phyloP scores from a whole-genome alignment of 2,113 vertebrate genomes.

The Mohoua ochrocephala region DNA sequence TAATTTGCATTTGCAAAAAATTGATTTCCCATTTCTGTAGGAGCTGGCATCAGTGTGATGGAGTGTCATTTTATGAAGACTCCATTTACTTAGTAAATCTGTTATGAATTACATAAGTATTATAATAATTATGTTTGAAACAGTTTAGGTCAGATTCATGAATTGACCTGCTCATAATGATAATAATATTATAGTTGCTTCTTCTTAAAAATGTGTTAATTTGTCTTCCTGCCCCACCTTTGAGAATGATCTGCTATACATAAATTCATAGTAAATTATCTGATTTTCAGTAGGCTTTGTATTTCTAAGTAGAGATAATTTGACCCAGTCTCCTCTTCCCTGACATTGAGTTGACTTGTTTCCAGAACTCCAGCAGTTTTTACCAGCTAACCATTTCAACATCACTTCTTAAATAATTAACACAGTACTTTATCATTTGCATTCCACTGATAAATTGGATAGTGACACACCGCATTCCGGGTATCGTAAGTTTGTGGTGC shows the following conservation, averaged over 20 bases:
- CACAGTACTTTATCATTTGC: constrained; percentile 28
- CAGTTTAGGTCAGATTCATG: not conserved
- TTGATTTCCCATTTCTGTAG: not conserved
- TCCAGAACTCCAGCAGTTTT: not conserved
- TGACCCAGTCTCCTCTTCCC: not conserved
- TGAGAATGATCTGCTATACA: not conserved
- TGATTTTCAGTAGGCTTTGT: not conserved
- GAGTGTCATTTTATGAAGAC: not conserved
- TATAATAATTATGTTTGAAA: not conserved
- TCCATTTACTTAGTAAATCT: constrained; percentile 12
- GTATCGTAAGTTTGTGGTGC: not conserved
- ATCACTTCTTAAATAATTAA: constrained; percentile 36
- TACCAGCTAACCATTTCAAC: constrained; percentile 15
- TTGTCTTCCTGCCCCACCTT: not conserved
- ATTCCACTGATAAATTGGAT: constrained; percentile 25
- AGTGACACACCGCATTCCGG: not conserved
- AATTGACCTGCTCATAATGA: not conserved
- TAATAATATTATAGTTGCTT: not conserved
- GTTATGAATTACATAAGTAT: not conserved
- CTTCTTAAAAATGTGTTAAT: not conserved
- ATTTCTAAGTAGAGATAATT: not conserved
- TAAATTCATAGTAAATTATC: not conserved
- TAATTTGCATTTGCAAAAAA: constrained; percentile 14
- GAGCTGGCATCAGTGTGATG: not conserved
- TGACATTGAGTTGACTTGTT: not conserved